A percentile compares a stretch with the other conserved stretches of the same genome.
Conservation (phyloP, 2,888 invertebrate genomes). For the Mechanitis mazaeus region DNA sequence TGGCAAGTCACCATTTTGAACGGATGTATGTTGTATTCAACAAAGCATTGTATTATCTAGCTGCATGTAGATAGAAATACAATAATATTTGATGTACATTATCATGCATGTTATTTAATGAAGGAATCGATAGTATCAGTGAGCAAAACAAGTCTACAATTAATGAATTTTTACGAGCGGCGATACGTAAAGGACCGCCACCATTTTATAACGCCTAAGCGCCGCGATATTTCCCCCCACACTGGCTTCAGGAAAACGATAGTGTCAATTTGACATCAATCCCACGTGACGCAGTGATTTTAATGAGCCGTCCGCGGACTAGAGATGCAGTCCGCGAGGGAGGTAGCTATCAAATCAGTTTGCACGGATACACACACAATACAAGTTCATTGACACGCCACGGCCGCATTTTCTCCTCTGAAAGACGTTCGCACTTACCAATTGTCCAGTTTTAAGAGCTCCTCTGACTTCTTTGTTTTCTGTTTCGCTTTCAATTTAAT, state of each 20-base stretch:
- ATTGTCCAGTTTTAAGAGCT: conserved; percentile 95
- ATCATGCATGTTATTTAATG: conserved; percentile 41
- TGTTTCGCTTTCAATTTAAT: conserved; percentile 92
- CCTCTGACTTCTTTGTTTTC: conserved; percentile 94
- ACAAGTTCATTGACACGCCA: conserved; percentile 79
- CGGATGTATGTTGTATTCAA: conserved; percentile 72
- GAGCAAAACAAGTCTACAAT: conserved; percentile 46
- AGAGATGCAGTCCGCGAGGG: conserved; percentile 80
- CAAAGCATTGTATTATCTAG: conserved; percentile 62
- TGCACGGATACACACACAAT: conserved; percentile 78
- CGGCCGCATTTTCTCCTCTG: conserved; percentile 77
- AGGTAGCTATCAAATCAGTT: conserved; percentile 79
- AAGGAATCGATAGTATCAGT: conserved; percentile 40
- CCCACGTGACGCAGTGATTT: conserved; percentile 84
- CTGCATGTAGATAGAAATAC: conserved; percentile 41
- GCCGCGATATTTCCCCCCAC: conserved; percentile 71
- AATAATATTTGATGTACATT: conserved; percentile 43
- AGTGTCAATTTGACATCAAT: conserved; percentile 81
- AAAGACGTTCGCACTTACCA: conserved; percentile 86
- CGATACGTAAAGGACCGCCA: conserved; percentile 68
- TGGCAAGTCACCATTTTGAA: conserved; percentile 81
- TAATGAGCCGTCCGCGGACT: conserved; percentile 80
- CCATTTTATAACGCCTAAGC: conserved; percentile 77
- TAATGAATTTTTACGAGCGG: conserved; percentile 57
- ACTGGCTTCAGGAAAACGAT: conserved; percentile 75